These are phyloP conservation scores for Ormia ochracea DNA, from an alignment of 2,888 invertebrate species.

Conservation along the genomic window DNA sequence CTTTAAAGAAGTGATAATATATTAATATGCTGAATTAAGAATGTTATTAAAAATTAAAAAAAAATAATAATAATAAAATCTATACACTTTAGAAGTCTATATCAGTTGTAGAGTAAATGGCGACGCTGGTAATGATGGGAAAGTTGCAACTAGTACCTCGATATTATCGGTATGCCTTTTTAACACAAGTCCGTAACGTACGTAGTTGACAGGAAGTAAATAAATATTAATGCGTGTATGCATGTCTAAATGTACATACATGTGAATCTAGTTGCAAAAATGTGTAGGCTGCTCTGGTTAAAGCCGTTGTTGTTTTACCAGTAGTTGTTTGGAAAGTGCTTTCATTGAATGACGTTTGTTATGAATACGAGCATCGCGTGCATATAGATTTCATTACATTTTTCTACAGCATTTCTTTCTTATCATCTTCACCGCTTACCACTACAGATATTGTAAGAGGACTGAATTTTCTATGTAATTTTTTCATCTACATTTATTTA, in stretches of 20 bases:
- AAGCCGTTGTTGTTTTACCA: conserved; percentile 21
- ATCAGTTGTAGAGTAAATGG: conserved; percentile 21
- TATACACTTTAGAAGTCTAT: conserved; percentile 15
- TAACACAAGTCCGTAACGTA: conserved; percentile 7
- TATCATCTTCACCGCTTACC: not conserved
- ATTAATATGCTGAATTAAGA: too few species aligned
- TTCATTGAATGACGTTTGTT: conserved; percentile 52
- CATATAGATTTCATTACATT: conserved; percentile 18
- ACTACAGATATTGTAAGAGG: conserved; percentile 17
- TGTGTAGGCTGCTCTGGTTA: conserved; percentile 37
- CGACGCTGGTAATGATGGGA: not conserved
- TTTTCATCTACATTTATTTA: conserved; percentile 41
- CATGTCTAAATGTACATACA: not conserved
- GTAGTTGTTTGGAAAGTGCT: conserved; percentile 41
- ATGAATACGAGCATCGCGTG: not conserved
- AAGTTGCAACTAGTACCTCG: not conserved
- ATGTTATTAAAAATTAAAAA: too few species aligned
- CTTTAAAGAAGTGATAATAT: too few species aligned
- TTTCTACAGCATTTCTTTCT: not conserved
- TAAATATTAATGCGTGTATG: not conserved
- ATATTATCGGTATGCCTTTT: conserved; percentile 6
- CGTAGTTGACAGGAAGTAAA: conserved; percentile 32
- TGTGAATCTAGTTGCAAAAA: not conserved
- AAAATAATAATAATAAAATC: conserved; percentile 51
- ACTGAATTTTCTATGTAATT: conserved; percentile 23